Evolutionary conservation across 1,140 invertebrate species (phyloP).

Genomic region (Ridgeia piscesae): DNA sequence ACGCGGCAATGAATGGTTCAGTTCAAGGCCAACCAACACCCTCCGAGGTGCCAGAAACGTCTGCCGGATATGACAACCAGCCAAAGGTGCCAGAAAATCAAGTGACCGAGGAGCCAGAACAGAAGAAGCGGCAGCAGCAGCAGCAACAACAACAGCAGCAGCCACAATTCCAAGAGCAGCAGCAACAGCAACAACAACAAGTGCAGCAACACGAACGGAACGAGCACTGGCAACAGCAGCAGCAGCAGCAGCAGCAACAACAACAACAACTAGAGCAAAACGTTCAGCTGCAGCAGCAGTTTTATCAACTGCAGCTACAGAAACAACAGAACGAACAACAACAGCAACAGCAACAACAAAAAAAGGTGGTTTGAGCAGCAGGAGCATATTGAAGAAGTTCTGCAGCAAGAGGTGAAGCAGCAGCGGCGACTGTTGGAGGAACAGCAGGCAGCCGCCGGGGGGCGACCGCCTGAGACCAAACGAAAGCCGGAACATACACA

Average conservation of each 20-base stretch:
- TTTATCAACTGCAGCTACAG: not conserved
- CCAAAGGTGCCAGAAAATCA: too few species aligned
- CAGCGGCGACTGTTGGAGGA: not conserved
- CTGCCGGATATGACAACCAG: too few species aligned
- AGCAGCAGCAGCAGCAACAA: not conserved
- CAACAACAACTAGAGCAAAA: not conserved
- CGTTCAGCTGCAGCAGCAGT: not conserved
- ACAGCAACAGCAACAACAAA: not conserved
- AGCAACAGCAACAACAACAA: not conserved
- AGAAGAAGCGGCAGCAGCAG: too few species aligned
- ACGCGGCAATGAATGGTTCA: too few species aligned
- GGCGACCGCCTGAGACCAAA: too few species aligned
- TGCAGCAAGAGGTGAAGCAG: not conserved
- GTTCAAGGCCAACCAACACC: too few species aligned
- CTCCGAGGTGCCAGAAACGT: too few species aligned
- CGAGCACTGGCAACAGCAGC: not conserved
- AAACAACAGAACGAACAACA: not conserved
- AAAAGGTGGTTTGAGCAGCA: not conserved
- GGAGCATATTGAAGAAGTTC: not conserved
- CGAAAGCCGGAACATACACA: too few species aligned
- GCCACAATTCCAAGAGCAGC: not conserved
- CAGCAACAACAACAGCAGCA: not conserved
- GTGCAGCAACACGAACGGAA: too few species aligned
- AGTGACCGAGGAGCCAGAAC: not conserved
- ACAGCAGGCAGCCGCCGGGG: not conserved